phyloP scores from a whole-genome alignment of 2,888 invertebrate species.

The Habrosyne pyritoides region DNA sequence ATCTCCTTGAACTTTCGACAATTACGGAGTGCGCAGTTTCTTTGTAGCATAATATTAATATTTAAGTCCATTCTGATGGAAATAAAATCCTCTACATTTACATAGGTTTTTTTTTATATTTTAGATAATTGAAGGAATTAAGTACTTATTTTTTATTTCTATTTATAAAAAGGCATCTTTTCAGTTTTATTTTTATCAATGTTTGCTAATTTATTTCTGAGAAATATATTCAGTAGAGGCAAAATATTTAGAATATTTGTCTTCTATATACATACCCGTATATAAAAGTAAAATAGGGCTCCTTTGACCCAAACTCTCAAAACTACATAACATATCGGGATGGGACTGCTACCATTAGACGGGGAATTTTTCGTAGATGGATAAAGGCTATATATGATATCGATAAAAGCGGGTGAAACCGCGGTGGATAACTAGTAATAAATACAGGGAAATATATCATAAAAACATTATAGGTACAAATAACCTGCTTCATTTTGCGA shows the following conservation, averaged over 20 bases:
- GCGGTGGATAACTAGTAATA: no score
- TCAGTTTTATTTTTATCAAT: neutral
- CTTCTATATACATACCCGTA: neutral
- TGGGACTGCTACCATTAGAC: no score
- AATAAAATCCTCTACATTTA: constrained; percentile 1
- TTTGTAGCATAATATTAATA: constrained; percentile 39
- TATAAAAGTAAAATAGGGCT: no score
- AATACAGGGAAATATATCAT: no score
- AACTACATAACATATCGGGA: no score
- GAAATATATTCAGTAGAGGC: neutral
- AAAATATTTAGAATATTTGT: neutral
- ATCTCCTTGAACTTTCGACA: constrained; percentile 65
- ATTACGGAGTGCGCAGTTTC: constrained; percentile 50
- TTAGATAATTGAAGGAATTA: neutral
- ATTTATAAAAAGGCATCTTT: neutral
- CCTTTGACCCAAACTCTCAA: no score
- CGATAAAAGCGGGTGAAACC: no score
- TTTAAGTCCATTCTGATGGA: constrained; percentile 22
- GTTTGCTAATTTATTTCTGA: neutral
- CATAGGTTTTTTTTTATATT: neutral
- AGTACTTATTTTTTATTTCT: neutral
- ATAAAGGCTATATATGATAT: no score
- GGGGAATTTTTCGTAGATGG: no score
- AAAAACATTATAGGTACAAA: no score
- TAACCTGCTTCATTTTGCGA: constrained; percentile 10